Conservation (phyloP, 1,140 invertebrate species). For the Bombyx mori region DNA sequence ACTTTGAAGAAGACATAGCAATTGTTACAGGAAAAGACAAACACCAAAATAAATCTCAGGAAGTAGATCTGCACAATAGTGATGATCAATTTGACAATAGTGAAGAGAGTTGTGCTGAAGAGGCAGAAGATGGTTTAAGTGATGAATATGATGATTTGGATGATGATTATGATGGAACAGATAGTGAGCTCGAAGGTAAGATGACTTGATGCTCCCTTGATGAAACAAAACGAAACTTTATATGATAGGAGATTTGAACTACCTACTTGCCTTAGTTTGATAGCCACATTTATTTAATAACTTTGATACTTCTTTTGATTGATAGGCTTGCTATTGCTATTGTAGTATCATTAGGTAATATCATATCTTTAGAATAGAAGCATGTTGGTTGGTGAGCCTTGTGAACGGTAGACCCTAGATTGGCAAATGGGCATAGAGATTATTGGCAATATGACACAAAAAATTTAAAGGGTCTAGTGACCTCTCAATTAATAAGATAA, state of each 20-base stretch:
- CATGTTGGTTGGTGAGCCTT: too few species aligned
- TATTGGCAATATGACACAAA: too few species aligned
- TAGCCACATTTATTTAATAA: too few species aligned
- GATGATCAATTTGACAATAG: constrained; percentile 12
- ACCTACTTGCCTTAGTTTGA: too few species aligned
- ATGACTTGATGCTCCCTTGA: neutral
- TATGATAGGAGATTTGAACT: constrained; percentile 3
- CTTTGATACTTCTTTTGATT: too few species aligned
- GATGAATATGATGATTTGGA: constrained; percentile 25
- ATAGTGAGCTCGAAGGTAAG: constrained; percentile 8
- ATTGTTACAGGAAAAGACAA: constrained; percentile 59
- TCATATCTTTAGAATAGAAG: too few species aligned
- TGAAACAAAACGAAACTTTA: constrained; percentile 1
- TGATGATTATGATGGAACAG: constrained; percentile 14
- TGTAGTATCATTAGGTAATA: too few species aligned
- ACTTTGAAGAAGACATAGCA: constrained; percentile 78
- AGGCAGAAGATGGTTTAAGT: constrained; percentile 14
- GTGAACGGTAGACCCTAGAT: too few species aligned
- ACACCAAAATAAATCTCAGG: constrained; percentile 23
- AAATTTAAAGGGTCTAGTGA: too few species aligned
- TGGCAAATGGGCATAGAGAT: too few species aligned
- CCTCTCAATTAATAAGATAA: too few species aligned
- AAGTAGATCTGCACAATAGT: neutral
- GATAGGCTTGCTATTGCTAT: too few species aligned
- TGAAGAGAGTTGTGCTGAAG: constrained; percentile 28